These are phyloP conservation scores for Chrosomus eos DNA, from an alignment of 2,797 vertebrate species.

Conservation along the genomic window DNA sequence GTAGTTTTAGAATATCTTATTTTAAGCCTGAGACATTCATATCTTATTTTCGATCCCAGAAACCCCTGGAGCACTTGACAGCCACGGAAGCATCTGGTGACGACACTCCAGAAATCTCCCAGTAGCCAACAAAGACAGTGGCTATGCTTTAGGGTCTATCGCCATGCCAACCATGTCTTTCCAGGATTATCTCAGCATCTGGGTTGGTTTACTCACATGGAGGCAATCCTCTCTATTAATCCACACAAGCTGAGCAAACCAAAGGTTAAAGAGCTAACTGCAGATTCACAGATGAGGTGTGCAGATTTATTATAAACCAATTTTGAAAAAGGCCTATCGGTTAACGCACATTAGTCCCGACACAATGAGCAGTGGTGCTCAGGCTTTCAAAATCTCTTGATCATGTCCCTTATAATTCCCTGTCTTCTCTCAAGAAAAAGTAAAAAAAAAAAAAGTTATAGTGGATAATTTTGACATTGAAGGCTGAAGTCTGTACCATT, in stretches of 20 bases:
- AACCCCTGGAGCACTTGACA: slow-evolving; percentile 61
- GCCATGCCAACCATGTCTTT: slow-evolving; percentile 62
- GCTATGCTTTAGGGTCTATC: slow-evolving; percentile 58
- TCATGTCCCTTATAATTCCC: neutral
- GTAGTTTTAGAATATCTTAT: slow-evolving; percentile 55
- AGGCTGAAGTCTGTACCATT: neutral
- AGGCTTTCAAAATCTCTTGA: neutral
- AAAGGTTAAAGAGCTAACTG: slow-evolving; percentile 43
- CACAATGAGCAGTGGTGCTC: neutral
- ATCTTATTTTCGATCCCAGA: slow-evolving; percentile 51
- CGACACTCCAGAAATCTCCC: slow-evolving; percentile 66
- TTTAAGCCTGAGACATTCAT: slow-evolving; percentile 46
- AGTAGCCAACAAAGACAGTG: slow-evolving; percentile 59
- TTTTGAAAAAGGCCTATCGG: neutral
- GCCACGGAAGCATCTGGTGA: slow-evolving; percentile 67
- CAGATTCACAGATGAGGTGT: neutral
- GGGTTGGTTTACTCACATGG: slow-evolving; percentile 58
- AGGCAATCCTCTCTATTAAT: slow-evolving; percentile 52
- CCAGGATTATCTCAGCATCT: slow-evolving; percentile 65
- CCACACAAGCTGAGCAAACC: slow-evolving; percentile 32
- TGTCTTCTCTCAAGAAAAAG: neutral
- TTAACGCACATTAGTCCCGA: neutral
- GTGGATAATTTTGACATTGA: neutral
- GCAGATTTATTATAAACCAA: neutral
- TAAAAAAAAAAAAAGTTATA: neutral